Evolutionary conservation across 1,140 invertebrate species (phyloP).

Genomic region (Drosophila quadrilineata): DNA sequence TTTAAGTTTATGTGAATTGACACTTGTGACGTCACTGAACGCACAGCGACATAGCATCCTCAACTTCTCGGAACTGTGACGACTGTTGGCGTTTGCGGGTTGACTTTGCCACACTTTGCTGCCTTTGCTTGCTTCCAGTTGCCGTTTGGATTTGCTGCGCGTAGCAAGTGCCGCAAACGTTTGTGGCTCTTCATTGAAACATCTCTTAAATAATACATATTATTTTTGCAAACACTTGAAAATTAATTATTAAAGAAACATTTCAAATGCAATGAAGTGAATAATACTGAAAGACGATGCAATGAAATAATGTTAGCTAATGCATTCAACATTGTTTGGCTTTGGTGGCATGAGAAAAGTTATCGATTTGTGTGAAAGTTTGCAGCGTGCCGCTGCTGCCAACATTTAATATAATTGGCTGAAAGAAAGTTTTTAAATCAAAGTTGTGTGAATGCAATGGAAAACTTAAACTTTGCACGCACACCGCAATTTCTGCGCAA

Average conservation of each 20-base stretch:
- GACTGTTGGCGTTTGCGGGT: slow-evolving; percentile 12
- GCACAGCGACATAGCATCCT: slow-evolving; percentile 1
- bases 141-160: slow-evolving; percentile 51
- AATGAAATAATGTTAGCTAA: slow-evolving; percentile 4
- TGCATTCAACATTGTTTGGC: neutral
- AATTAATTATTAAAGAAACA: neutral
- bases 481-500: slow-evolving; percentile 80
- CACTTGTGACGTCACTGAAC: slow-evolving; percentile 15
- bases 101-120: slow-evolving; percentile 36
- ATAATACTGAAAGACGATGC: neutral
- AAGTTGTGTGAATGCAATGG: slow-evolving; percentile 67
- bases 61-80: slow-evolving; percentile 3
- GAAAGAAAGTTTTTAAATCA: slow-evolving; percentile 64
- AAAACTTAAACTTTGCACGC: slow-evolving; percentile 80
- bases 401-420: slow-evolving; percentile 14
- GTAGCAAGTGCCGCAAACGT: slow-evolving; percentile 50
- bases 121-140: slow-evolving; percentile 49
- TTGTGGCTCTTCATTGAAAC: slow-evolving; percentile 27
- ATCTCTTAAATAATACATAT: neutral
- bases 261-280: neutral
- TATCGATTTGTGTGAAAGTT: slow-evolving; percentile 70
- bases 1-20: too few species aligned
- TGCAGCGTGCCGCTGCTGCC: slow-evolving; percentile 33
- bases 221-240: slow-evolving; percentile 14
- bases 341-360: slow-evolving; percentile 30